Conservation (phyloP, 2,888 invertebrate species). For the Rhopalosiphum nymphaeae region DNA sequence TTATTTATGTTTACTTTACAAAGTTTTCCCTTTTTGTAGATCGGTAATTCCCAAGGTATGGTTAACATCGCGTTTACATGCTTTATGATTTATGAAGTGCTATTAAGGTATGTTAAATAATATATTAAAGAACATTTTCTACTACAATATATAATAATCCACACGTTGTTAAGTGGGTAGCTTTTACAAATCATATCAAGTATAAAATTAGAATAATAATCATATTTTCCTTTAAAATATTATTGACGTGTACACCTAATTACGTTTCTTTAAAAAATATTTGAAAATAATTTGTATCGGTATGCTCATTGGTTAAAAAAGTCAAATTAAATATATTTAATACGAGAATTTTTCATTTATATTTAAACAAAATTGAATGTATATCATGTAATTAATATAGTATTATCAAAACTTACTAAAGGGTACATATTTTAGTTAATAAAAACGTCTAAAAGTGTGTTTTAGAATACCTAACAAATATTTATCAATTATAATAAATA, state of each 20-base stretch:
- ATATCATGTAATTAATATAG: background rate
- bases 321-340: background rate
- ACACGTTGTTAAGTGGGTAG: background rate
- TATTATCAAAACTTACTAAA: background rate
- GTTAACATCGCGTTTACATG: background rate
- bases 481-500: background rate
- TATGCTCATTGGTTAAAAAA: background rate
- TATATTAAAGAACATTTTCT: background rate
- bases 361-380: background rate
- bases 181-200: background rate
- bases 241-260: background rate
- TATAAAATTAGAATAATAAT: background rate
- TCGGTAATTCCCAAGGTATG: background rate
- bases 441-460: background rate
- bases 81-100: background rate
- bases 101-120: background rate
- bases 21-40: background rate
- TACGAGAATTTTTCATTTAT: background rate
- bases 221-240: background rate
- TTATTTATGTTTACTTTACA: background rate
- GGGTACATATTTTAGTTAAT: background rate
- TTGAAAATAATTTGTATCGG: background rate
- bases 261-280: background rate
- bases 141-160: background rate
- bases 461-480: background rate